Base-by-base conservation (phyloP, 2,113 vertebrate species). In the Solea solea region DNA sequence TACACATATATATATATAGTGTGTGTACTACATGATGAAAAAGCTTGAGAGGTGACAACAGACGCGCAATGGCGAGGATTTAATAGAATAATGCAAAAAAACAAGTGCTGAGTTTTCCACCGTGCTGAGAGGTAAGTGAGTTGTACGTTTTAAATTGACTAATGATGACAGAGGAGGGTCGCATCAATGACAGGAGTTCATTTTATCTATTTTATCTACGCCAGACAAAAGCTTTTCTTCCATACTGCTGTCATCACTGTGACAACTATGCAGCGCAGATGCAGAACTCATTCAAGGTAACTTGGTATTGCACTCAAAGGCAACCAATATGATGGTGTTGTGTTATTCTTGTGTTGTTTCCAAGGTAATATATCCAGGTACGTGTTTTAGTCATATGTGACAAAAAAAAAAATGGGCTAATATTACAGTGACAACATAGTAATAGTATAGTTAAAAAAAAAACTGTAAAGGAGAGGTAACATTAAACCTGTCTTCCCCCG, bases 141-240 rank as follows among this genome's bases (percentile, higher is more conserved):
- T 62, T 50, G 28, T 48, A 28, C 61, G 59, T n/a, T 3, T 63
- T 57, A 5, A 34, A 80, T 50, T 67, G 61, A 67, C 67, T 56
- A 25, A 50, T 50, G 57, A 55, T 73, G 61, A 70, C 45, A 71
- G 64, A 66, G 6, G 51, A 58, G 5, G 28, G 16, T 25, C 13
- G 41, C 39, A n/a, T 71, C 53, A 56, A 45, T 53, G 58, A 64
- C 40, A 10, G 21, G 39, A 7, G 52, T n/a, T 45, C 1, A 56
- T 3, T 61, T 75, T 42, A 60, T 74, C 25, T 48, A 56, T 3
- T 61, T 75, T 42, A 60, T 74, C 25, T 48, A 48, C 41, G 27
- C 34, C 53, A 71, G 57, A 71, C 34, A 51, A 45, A 59, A 28
- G 1, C 6, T 50, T 77, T 21, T 68, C 12, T 54, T 64, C 59